Evolutionary conservation across 2,888 invertebrate species (phyloP), one percentile per base, ranked within the genome.

Genomic region (Coelinius sp.): DNA sequence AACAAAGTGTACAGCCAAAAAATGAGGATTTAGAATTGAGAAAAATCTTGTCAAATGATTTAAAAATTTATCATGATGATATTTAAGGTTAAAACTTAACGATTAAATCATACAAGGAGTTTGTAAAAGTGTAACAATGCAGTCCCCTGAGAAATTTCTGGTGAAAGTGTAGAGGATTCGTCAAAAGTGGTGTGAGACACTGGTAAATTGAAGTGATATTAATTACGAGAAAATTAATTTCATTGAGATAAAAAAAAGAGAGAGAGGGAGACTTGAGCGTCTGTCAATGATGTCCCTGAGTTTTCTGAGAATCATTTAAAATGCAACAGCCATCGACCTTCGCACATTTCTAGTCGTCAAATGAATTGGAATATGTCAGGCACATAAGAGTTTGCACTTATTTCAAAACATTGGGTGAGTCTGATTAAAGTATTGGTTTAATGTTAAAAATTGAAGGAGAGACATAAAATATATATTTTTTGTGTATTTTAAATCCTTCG

Each of bases 261-360:
- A 27, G 14, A 4, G 20, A 17, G 31, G 14, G 6, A n/a, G 25
- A 12, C 12, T 17, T 22, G 31, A 17, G 68, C 70, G 65, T 68
- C 25, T 49, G 63, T 62, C 71, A 68, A 77, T 66, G 62, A 77
- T 75, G 73, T 73, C 73, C 74, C 67, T 75, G 71, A 73, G 52
- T 44, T 68, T 73, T 75, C 66, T 44, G 41, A 59, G 22, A 71
- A 31, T 41, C 63, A 14, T 71, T 67, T 71, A 31, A 63, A 63
- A 68, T 63, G 66, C 71, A 62, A 27, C 44, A 67, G 67, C 44
- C 27, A 68, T 31, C 17, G 49, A 46, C 68, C 68, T 68, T 59
- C 59, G 35, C 24, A 46, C 49, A 68, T 68, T 62, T 68, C 62
- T 44, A 59, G 62, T 68, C 62, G 46, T 31, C 46, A 8, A 67